Evolutionary conservation across 1,140 invertebrate genomes (phyloP), one percentile per base, ranked within the genome.

Genomic region (Eueides isabella): DNA sequence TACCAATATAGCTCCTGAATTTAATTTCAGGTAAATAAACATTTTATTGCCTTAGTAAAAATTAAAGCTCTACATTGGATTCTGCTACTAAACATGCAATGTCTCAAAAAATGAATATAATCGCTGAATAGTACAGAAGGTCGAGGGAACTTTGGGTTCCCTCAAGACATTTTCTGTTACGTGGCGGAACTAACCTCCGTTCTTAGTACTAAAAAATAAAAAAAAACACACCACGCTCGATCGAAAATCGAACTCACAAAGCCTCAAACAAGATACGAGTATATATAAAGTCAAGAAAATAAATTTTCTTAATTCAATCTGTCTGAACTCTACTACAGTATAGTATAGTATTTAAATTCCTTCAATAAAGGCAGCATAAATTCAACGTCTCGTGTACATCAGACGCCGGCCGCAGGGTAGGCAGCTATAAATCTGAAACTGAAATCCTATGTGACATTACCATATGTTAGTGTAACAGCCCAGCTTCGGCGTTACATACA

Each of bases 311-410:
- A 63, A 6, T 30, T 63, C 6, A 44, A n/a, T 41, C 1, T 69
- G 28, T 44, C 35, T 11, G 26, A 35, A 48, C 19, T 16, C 2
- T 4, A n/a, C 11, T 26, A 30, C 31, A n/a, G n/a, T 38, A 16
- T 38, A 38, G 3, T 38, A 72, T 76, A 69, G 69, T 71, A 67
- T 82, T 82, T 79, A 80, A 85, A 82, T 82, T 82, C 71, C 71
- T 38, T 78, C 75, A 78, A 83, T 85, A 85, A 82, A 83, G 78
- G 85, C 84, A 82, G 80, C 80, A 85, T 89, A 88, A 89, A 89
- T 89, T 80, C 71, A 75, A 76, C 80, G 82, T 87, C 79, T 83
- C 77, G 76, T 77, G 44, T 61, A 68, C 72, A 69, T 74, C 67
- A 75, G 80, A 84, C 38, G 61, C 71, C 33, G 72, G 72, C 64